These are phyloP conservation scores for Axis porcinus DNA, from an alignment of 2,113 vertebrate species.

Conservation along the genomic window DNA sequence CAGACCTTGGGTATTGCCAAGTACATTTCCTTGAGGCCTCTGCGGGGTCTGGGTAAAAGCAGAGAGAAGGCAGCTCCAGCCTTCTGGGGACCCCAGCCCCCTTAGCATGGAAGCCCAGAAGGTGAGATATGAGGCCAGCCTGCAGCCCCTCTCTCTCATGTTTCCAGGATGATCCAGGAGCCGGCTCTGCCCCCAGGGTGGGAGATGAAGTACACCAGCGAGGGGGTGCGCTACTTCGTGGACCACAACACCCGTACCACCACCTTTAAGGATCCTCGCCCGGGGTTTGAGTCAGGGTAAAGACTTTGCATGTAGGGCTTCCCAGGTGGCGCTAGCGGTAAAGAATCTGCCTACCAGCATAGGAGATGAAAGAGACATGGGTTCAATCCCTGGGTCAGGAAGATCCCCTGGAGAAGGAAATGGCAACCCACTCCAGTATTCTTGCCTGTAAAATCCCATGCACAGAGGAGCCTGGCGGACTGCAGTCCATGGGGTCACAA, in stretches of 20 bases:
- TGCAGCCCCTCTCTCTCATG: neutral
- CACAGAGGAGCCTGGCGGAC: neutral
- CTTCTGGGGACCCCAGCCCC: neutral
- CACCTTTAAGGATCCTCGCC: constrained; percentile 98
- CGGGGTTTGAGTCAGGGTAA: constrained; percentile 97
- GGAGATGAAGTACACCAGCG: constrained; percentile 99
- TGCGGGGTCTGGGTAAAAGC: neutral
- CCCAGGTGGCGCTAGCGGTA: neutral
- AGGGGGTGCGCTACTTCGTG: constrained; percentile 98
- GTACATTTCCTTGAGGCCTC: neutral
- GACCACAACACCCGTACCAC: constrained; percentile 98
- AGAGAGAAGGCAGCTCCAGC: neutral
- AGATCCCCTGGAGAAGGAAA: neutral
- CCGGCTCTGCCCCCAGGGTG: constrained; percentile 96
- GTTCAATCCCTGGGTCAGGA: neutral
- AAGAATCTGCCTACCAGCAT: neutral
- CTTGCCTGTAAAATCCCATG: neutral
- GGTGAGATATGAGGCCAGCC: neutral
- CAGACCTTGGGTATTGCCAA: neutral
- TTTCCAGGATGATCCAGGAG: constrained; percentile 96
- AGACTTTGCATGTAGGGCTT: neutral
- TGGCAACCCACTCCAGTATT: neutral
- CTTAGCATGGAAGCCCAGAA: neutral
- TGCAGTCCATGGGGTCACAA: neutral
- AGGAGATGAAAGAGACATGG: neutral